Base-by-base conservation (phyloP, 2,797 vertebrate species). In the Sorex maritimensis region DNA sequence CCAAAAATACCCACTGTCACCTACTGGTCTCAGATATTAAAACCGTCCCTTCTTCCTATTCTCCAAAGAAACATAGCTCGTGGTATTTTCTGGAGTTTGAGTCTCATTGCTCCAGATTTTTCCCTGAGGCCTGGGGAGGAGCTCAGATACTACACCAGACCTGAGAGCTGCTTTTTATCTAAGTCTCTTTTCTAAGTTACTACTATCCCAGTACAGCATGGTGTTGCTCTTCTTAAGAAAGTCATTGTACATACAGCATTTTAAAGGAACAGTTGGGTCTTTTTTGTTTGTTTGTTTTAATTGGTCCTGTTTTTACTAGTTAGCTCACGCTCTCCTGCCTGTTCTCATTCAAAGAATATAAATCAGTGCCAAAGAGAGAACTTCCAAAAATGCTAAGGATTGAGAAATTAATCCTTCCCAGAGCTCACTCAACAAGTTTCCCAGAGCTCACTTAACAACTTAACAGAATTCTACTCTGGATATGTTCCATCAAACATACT, bases 401-500 rank as follows among this genome's bases (percentile, higher is more conserved):
- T 79, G 26, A 30, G 28, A 58, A 87, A 9, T 72, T 26, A 77
- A 80, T 74, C 67, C 38, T 41, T 82, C 38, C 49, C 11, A 23
- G 8, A 38, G 4, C 38, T 90, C 68, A 24, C 44, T 46, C 67
- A 74, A 68, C 67, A 87, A 68, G 34, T 34, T 41, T 82, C 38
- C 49, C 11, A 23, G 8, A 38, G 4, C 38, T 90, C 68, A 24
- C 44, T 46, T 72, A 74, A 68, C 67, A 87, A 68, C 61, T 68
- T n/a, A 71, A 52, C 38, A 34, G 49, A 69, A 61, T 61, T 73
- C 17, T 78, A 46, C 24, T 61, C 41, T 52, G 26, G 21, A 68
- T 61, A 49, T 58, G 87, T 69, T 38, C 87, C 52, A 83, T 67
- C 34, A 90, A 79, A 90, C 26, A 74, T 44, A 65, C 28, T 74